Conservation (phyloP, 2,888 invertebrate genomes). For the Tipula vernalis region DNA sequence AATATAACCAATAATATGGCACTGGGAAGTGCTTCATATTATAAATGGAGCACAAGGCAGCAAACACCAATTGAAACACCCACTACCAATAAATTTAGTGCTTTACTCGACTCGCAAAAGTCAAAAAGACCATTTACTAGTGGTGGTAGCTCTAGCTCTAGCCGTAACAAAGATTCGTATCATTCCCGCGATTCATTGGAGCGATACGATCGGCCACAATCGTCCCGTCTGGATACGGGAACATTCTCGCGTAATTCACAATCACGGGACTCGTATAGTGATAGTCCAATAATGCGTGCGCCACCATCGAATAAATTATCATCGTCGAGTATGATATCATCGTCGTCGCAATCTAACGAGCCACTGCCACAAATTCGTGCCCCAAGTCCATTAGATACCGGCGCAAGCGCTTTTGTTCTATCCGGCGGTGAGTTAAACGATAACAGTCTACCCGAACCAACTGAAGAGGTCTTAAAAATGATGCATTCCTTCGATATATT, state of each 20-base stretch:
- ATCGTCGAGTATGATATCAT: neutral
- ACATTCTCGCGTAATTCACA: neutral
- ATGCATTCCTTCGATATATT: neutral
- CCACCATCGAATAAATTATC: neutral
- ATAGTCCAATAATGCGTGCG: neutral
- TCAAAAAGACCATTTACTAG: neutral
- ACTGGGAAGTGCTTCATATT: neutral
- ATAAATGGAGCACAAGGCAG: constrained; percentile 6
- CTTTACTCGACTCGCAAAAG: neutral
- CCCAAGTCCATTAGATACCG: neutral
- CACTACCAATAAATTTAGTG: neutral
- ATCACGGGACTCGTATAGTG: neutral
- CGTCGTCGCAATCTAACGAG: neutral
- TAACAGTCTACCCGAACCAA: neutral
- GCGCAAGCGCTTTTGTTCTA: neutral
- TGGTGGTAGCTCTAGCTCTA: neutral
- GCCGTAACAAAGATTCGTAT: neutral
- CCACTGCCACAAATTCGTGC: neutral
- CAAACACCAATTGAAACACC: neutral
- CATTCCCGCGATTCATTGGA: neutral
- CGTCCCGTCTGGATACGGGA: neutral
- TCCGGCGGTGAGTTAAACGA: neutral
- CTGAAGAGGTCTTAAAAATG: neutral
- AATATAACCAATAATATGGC: neutral
- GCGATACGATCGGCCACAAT: neutral